A percentile compares a stretch with the other conserved stretches of the same genome.
Evolutionary conservation across 2,888 invertebrate genomes (phyloP).

Genomic region (Tinea trinotella): DNA sequence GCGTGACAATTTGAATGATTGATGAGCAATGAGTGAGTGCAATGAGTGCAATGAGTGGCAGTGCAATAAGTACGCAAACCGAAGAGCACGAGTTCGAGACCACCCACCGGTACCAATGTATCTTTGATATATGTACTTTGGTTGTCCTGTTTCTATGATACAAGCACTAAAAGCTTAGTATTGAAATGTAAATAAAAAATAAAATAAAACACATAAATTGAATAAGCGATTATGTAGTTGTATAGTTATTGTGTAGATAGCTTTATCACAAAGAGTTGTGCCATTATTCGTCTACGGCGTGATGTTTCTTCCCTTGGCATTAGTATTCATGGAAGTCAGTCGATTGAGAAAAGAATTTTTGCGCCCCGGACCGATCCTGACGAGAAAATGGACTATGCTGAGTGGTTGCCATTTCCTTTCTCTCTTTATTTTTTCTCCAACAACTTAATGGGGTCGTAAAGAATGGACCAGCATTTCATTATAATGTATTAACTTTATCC

Average conservation of each 20-base stretch:
- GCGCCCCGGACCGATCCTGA: conserved; percentile 54
- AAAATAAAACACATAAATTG: no score
- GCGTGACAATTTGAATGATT: no score
- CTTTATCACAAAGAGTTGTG: conserved; percentile 14
- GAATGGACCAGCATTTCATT: conserved; percentile 57
- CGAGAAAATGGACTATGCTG: conserved; percentile 44
- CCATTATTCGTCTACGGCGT: conserved; percentile 41
- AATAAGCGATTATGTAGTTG: no score
- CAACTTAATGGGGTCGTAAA: conserved; percentile 64
- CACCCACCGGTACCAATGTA: no score
- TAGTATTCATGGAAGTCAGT: conserved; percentile 69
- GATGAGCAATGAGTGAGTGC: no score
- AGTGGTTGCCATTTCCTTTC: conserved; percentile 61
- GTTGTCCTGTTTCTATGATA: no score
- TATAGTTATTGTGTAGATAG: background rate
- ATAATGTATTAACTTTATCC: conserved; percentile 51
- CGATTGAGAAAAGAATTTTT: conserved; percentile 67
- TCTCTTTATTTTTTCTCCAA: conserved; percentile 58
- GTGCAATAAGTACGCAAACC: no score
- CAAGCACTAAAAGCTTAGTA: no score
- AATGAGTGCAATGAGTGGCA: no score
- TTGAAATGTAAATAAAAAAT: no score
- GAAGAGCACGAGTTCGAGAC: no score
- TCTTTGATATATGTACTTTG: no score
- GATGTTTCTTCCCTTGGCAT: conserved; percentile 49